Evolutionary conservation across 2,888 invertebrate species (phyloP).

Genomic region (Crepidodera aurea): DNA sequence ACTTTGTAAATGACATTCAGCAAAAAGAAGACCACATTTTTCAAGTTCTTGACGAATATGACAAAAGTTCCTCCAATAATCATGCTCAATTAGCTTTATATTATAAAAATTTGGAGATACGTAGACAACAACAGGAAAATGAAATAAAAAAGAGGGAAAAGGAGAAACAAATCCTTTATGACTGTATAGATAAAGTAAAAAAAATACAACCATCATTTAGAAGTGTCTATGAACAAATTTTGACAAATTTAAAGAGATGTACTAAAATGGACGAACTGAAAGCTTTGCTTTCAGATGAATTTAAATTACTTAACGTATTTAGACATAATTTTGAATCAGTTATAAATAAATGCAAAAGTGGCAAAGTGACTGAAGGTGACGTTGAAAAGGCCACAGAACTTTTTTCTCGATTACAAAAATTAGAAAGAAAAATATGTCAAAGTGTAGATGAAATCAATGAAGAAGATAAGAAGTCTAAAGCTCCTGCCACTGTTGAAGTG

Average conservation of each 20-base stretch:
- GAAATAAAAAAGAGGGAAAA: slow-evolving; percentile 63
- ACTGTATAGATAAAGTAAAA: slow-evolving; percentile 64
- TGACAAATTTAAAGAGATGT: slow-evolving; percentile 57
- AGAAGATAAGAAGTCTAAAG: slow-evolving; percentile 46
- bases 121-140: slow-evolving; percentile 63
- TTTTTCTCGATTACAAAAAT: slow-evolving; percentile 54
- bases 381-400: slow-evolving; percentile 65
- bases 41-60: slow-evolving; percentile 64
- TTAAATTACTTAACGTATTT: slow-evolving; percentile 59
- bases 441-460: slow-evolving; percentile 61
- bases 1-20: slow-evolving; percentile 59
- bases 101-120: slow-evolving; percentile 57
- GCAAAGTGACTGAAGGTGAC: slow-evolving; percentile 63
- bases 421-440: slow-evolving; percentile 62
- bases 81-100: slow-evolving; percentile 64
- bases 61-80: slow-evolving; percentile 64
- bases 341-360: slow-evolving; percentile 62
- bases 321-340: slow-evolving; percentile 62
- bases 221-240: slow-evolving; percentile 66
- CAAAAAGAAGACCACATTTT: slow-evolving; percentile 63
- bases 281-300: slow-evolving; percentile 55
- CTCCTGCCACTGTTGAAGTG: neutral
- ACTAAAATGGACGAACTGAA: slow-evolving; percentile 40
- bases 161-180: slow-evolving; percentile 45
- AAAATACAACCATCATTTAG: slow-evolving; percentile 68